These are phyloP conservation scores for Sinelater perroti DNA, from an alignment of 2,888 invertebrate genomes.

Conservation along the genomic window DNA sequence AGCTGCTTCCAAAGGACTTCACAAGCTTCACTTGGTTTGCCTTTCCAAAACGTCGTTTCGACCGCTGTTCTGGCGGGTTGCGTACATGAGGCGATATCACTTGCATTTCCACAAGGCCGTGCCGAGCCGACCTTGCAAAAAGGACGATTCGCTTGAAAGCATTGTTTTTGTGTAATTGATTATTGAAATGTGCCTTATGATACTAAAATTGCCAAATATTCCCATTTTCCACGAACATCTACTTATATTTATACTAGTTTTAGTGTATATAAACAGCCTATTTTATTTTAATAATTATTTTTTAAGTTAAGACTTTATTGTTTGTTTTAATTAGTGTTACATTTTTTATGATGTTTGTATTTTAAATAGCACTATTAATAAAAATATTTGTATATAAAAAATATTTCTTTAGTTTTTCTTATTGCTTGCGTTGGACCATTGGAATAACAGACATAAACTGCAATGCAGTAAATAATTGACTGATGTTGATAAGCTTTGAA, in stretches of 20 bases:
- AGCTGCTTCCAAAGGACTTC: constrained; percentile 38
- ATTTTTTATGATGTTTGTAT: constrained; percentile 23
- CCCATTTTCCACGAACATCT: constrained; percentile 10
- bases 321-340: constrained; percentile 29
- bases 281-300: constrained; percentile 12
- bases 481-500: no score
- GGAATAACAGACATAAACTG: no score
- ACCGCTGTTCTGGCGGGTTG: constrained; percentile 17
- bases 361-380: constrained; percentile 32
- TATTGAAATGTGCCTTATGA: constrained; percentile 33
- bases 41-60: constrained; percentile 39
- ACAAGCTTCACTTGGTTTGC: constrained; percentile 37
- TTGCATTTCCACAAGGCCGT: constrained; percentile 23
- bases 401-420: no score
- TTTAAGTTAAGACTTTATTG: constrained; percentile 25
- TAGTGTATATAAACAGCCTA: constrained; percentile 20
- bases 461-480: no score
- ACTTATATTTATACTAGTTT: constrained; percentile 22
- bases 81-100: constrained; percentile 25
- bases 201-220: constrained; percentile 36
- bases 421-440: no score
- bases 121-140: constrained; percentile 19
- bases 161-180: constrained; percentile 26
- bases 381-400: constrained; percentile 24
- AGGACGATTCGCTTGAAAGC: constrained; percentile 26